These are phyloP conservation scores for Lutraria rhynchaena DNA, from an alignment of 1,140 invertebrate genomes.

Conservation along the genomic window DNA sequence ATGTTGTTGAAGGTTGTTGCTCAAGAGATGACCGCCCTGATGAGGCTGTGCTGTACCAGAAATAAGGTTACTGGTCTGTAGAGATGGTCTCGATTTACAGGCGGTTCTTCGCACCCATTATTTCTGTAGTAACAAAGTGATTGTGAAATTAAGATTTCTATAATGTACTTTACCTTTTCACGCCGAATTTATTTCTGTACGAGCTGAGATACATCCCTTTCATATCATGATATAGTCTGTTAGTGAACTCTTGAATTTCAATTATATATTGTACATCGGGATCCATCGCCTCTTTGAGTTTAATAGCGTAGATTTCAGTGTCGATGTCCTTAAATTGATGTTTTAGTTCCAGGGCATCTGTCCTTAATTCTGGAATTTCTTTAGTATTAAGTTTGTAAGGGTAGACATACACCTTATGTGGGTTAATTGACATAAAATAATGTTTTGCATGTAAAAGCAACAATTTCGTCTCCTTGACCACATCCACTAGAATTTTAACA, in stretches of 20 bases:
- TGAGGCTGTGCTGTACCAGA: no score
- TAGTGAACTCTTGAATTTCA: conserved; percentile 64
- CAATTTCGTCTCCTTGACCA: conserved; percentile 56
- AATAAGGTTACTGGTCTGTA: no score
- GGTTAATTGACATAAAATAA: conserved; percentile 4
- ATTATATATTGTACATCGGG: conserved; percentile 58
- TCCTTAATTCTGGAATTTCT: conserved; percentile 31
- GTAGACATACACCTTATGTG: conserved; percentile 22
- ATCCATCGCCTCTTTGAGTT: conserved; percentile 57
- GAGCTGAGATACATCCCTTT: conserved; percentile 71
- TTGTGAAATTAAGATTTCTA: no score
- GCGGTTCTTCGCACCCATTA: no score
- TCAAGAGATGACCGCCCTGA: no score
- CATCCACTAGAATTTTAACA: conserved; percentile 63
- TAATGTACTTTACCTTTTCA: conserved; percentile 60
- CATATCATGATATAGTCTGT: conserved; percentile 63
- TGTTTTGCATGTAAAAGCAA: conserved; percentile 65
- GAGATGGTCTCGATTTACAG: not conserved
- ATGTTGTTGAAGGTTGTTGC: no score
- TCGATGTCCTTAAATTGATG: conserved; percentile 49
- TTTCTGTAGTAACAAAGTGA: no score
- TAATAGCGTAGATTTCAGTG: conserved; percentile 65
- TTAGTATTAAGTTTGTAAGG: conserved; percentile 3
- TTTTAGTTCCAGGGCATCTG: no score
- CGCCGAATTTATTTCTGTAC: conserved; percentile 66